These are phyloP conservation scores for Coleophora deauratella DNA, from an alignment of 2,888 invertebrate genomes.

Conservation along the genomic window DNA sequence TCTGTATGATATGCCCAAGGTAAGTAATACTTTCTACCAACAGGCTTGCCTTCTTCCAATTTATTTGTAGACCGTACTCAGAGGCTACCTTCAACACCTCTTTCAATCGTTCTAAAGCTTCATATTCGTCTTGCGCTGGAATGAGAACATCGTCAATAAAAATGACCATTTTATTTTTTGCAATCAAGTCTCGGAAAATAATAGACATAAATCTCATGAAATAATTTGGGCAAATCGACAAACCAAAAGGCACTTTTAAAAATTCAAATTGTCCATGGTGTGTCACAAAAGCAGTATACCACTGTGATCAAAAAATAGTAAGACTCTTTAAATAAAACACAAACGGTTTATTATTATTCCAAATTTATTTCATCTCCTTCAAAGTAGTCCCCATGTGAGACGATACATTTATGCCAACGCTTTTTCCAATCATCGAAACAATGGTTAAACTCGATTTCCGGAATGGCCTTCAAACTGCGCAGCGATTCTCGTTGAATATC, in stretches of 20 bases:
- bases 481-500: too few relatives aligned
- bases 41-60: constrained; percentile 5
- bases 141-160: constrained; percentile 18
- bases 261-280: constrained; percentile 40
- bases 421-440: too few relatives aligned
- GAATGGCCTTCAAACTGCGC: too few relatives aligned
- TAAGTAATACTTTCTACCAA: constrained; percentile 12
- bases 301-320: too few relatives aligned
- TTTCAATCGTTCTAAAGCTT: constrained; percentile 10
- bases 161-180: constrained; percentile 9
- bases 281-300: constrained; percentile 39
- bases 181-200: too few relatives aligned
- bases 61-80: constrained; percentile 5
- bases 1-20: constrained; percentile 16
- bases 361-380: too few relatives aligned
- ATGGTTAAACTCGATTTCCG: too few relatives aligned
- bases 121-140: constrained; percentile 4
- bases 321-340: too few relatives aligned
- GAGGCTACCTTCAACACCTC: constrained; percentile 7
- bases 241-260: constrained; percentile 34
- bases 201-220: constrained; percentile 29
- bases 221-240: constrained; percentile 31
- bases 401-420: too few relatives aligned
- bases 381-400: too few relatives aligned
- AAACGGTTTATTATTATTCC: too few relatives aligned